phyloP scores from a whole-genome alignment of 1,140 invertebrate species.

The Drosophila serrata region DNA sequence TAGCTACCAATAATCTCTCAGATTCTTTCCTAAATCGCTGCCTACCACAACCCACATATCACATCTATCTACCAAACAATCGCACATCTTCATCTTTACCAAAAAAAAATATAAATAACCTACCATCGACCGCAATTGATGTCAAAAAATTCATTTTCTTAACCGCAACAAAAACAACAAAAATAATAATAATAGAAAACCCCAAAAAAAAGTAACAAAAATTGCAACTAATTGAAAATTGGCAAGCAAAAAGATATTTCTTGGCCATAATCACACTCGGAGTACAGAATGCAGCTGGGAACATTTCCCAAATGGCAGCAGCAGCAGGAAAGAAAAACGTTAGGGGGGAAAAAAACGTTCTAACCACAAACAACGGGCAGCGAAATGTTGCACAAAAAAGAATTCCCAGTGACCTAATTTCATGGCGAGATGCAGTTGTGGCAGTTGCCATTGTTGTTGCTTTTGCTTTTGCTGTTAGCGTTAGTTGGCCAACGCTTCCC shows the following conservation, averaged over 20 bases:
- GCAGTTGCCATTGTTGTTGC: slow-evolving; percentile 45
- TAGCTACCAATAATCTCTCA: neutral
- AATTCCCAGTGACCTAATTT: slow-evolving; percentile 79
- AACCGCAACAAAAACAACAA: slow-evolving; percentile 38
- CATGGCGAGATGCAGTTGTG: slow-evolving; percentile 70
- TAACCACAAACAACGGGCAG: slow-evolving; percentile 52
- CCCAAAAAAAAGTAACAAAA: slow-evolving; percentile 24
- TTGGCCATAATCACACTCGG: slow-evolving; percentile 50
- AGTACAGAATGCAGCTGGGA: slow-evolving; percentile 47
- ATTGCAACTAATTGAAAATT: slow-evolving; percentile 55
- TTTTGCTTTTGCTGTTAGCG: slow-evolving; percentile 66
- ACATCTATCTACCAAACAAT: slow-evolving; percentile 26
- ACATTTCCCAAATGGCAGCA: slow-evolving; percentile 49
- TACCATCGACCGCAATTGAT: slow-evolving; percentile 33
- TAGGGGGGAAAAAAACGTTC: slow-evolving; percentile 56
- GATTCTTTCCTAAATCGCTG: slow-evolving; percentile 1
- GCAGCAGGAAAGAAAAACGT: slow-evolving; percentile 39
- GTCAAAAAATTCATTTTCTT: slow-evolving; percentile 53
- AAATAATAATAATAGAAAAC: slow-evolving; percentile 15
- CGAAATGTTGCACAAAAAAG: slow-evolving; percentile 63
- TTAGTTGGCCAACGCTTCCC: slow-evolving; percentile 65
- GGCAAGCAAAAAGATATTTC: slow-evolving; percentile 43
- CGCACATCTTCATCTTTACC: slow-evolving; percentile 29
- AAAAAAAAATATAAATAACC: slow-evolving; percentile 30
- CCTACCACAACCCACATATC: slow-evolving; percentile 48